Evolutionary conservation across 2,113 vertebrate genomes (phyloP).

Genomic region (Pionites leucogaster): DNA sequence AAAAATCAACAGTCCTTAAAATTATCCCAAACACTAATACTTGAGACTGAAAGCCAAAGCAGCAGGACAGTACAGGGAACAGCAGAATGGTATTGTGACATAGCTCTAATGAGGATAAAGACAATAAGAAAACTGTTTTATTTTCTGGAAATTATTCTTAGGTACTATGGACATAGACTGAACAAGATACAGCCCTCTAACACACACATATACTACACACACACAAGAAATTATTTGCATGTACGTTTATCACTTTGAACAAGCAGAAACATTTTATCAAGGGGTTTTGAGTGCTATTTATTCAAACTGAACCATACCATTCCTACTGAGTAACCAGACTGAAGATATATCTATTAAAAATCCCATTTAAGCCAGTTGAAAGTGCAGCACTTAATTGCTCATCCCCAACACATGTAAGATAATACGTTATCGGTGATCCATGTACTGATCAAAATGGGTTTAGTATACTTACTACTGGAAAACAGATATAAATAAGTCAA

Average conservation of each 20-base stretch:
- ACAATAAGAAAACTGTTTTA: neutral
- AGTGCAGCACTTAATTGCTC: neutral
- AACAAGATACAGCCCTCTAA: neutral
- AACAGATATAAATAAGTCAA: neutral
- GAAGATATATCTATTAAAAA: neutral
- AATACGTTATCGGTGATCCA: neutral
- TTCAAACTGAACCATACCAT: neutral
- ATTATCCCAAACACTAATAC: neutral
- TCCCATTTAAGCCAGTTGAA: neutral
- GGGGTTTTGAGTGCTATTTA: neutral
- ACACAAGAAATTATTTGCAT: neutral
- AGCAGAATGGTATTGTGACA: neutral
- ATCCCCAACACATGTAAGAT: neutral
- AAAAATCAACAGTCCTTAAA: neutral
- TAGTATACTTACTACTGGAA: neutral
- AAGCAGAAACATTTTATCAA: neutral
- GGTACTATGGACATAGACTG: neutral
- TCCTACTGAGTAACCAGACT: neutral
- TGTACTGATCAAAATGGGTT: neutral
- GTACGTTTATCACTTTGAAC: neutral
- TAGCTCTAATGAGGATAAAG: neutral
- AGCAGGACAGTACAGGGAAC: neutral
- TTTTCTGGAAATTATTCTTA: neutral
- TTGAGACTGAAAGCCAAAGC: neutral
- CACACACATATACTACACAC: fast-evolving